Evolutionary conservation across 2,888 invertebrate genomes (phyloP).

Genomic region (Fabriciana adippe): DNA sequence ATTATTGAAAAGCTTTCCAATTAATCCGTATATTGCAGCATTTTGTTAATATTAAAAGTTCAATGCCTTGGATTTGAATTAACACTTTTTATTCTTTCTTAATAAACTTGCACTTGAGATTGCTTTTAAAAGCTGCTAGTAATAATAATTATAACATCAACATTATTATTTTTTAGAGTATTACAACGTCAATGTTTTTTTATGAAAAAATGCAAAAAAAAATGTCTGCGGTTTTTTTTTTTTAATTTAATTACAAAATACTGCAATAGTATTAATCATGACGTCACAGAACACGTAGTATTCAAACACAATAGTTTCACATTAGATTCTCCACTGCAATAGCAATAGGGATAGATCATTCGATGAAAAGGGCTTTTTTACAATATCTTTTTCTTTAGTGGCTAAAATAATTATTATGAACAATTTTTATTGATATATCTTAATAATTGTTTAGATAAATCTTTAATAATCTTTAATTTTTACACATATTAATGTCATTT

Average conservation of each 20-base stretch:
- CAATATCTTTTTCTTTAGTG: background rate
- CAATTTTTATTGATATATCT: background rate
- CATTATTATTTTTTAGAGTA: no score
- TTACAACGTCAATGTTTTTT: no score
- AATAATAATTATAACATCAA: conserved; percentile 36
- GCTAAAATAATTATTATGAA: background rate
- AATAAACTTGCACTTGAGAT: background rate
- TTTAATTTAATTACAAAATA: conserved; percentile 32
- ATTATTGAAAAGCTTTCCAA: conserved; percentile 2
- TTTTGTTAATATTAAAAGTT: background rate
- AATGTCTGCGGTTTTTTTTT: background rate
- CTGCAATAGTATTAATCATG: conserved; percentile 30
- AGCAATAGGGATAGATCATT: conserved; percentile 52
- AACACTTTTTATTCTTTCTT: background rate
- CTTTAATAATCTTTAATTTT: conserved; percentile 18
- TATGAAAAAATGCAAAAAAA: no score
- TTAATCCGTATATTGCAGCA: background rate
- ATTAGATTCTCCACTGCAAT: conserved; percentile 69
- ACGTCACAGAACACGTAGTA: conserved; percentile 55
- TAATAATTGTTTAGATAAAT: conserved; percentile 13
- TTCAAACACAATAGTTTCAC: conserved; percentile 62
- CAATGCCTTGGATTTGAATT: conserved; percentile 8
- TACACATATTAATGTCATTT: conserved; percentile 20
- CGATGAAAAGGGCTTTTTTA: conserved; percentile 37
- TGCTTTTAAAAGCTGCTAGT: conserved; percentile 34